Evolutionary conservation across 2,113 vertebrate genomes (phyloP).

Genomic region (Pterophyllum scalare): DNA sequence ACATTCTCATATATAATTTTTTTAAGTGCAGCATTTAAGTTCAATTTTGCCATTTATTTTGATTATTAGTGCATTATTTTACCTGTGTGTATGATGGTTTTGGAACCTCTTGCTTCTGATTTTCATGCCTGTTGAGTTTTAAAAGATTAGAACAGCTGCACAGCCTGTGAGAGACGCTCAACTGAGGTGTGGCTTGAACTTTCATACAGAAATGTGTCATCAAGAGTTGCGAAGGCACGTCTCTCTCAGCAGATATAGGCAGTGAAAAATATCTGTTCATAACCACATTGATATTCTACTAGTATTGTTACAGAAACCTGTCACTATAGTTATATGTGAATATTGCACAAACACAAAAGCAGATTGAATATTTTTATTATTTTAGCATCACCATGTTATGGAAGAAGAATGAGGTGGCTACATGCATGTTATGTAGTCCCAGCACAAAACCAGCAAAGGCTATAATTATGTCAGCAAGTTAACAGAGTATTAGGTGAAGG

Average conservation of each 20-base stretch:
- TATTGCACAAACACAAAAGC: background rate
- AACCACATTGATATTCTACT: background rate
- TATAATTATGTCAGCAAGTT: background rate
- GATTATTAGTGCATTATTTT: background rate
- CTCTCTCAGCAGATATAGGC: background rate
- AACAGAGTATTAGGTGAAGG: background rate
- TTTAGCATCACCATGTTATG: background rate
- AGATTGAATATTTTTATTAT: background rate
- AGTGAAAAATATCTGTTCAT: background rate
- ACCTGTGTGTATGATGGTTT: background rate
- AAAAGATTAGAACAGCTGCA: background rate
- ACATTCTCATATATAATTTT: background rate
- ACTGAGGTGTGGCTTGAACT: conserved; percentile 1
- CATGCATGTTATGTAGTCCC: background rate
- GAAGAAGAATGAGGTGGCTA: background rate
- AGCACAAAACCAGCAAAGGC: background rate
- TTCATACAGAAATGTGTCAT: background rate
- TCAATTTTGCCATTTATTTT: background rate
- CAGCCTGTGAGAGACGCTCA: background rate
- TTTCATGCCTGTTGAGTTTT: background rate
- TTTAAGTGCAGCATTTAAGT: background rate
- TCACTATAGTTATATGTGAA: background rate
- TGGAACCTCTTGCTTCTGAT: background rate
- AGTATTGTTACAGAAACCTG: background rate
- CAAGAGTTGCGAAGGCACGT: background rate